Percentiles rank a stretch among this genome's conserved stretches.
phyloP scores from a whole-genome alignment of 2,888 invertebrate genomes.

The Luffia ferchaultella region DNA sequence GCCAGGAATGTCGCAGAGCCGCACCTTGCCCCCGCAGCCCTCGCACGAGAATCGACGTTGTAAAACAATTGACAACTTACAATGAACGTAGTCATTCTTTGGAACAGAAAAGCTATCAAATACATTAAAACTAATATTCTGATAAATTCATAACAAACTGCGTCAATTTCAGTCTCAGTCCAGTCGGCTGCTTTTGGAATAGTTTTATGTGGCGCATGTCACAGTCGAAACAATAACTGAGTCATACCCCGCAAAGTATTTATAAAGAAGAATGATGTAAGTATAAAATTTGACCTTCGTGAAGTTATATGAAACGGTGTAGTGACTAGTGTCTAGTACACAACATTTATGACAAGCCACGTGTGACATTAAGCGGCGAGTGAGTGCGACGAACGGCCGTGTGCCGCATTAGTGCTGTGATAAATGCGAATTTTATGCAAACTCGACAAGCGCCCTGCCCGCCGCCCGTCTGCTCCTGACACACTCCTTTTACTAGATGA shows the following conservation, averaged over 20 bases:
- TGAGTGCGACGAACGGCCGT: conserved; percentile 17
- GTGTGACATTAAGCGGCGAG: conserved; percentile 19
- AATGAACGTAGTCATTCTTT: conserved; percentile 5
- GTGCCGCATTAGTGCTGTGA: conserved; percentile 48
- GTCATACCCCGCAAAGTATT: no score
- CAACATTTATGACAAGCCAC: no score
- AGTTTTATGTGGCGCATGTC: no score
- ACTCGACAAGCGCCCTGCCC: conserved; percentile 18
- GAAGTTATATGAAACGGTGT: conserved; percentile 7
- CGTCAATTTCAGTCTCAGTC: conserved; percentile 6
- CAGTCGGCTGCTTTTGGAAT: conserved; percentile 10
- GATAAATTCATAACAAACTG: conserved; percentile 15
- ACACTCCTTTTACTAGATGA: conserved; percentile 27
- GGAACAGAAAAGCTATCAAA: neutral
- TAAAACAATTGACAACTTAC: conserved; percentile 13
- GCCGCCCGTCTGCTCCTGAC: conserved; percentile 31
- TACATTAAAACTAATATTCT: neutral
- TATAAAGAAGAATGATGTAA: no score
- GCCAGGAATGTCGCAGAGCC: no score
- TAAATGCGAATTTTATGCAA: conserved; percentile 63
- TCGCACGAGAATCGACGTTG: conserved; percentile 3
- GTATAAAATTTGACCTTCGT: no score
- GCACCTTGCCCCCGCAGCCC: conserved; percentile 9
- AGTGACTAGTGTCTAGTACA: conserved; percentile 12
- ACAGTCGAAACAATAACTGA: no score